Evolutionary conservation across 2,113 vertebrate genomes (phyloP).

Genomic region (Reinhardtius hippoglossoides): DNA sequence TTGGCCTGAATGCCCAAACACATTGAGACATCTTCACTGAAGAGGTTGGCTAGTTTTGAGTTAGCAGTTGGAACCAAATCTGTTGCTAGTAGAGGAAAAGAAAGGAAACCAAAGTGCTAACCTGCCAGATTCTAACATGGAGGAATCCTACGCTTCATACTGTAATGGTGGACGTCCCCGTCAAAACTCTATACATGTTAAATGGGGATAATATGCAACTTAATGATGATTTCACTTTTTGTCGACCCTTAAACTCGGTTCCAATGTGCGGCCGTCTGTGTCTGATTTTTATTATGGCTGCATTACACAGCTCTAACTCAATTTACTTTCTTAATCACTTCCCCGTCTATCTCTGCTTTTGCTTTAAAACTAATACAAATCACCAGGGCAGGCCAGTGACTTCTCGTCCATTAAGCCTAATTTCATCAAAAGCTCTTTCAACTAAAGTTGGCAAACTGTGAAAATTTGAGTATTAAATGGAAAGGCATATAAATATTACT

Average conservation of each 20-base stretch:
- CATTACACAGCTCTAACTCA: background rate
- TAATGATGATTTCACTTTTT: background rate
- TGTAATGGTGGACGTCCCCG: background rate
- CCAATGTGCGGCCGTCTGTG: too few species aligned
- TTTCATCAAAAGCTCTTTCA: constrained; percentile 50
- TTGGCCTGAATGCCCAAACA: constrained; percentile 69
- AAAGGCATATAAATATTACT: constrained; percentile 28
- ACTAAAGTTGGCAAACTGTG: constrained; percentile 37
- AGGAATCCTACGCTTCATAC: background rate
- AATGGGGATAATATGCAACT: background rate
- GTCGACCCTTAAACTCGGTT: background rate
- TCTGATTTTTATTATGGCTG: background rate
- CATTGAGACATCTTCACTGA: constrained; percentile 75
- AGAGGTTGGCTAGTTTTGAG: constrained; percentile 67
- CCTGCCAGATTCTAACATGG: constrained; percentile 3
- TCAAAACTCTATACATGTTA: background rate
- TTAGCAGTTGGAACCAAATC: constrained; percentile 65
- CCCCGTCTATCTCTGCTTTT: constrained; percentile 8
- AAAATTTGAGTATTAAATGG: constrained; percentile 26
- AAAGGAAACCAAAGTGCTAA: constrained; percentile 20
- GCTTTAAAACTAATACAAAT: constrained; percentile 10
- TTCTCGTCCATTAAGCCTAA: constrained; percentile 38
- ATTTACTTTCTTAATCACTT: background rate
- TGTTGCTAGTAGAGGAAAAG: background rate
- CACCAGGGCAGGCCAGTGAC: background rate